Conservation (phyloP, 2,113 vertebrate genomes). For the Platanista minor region DNA sequence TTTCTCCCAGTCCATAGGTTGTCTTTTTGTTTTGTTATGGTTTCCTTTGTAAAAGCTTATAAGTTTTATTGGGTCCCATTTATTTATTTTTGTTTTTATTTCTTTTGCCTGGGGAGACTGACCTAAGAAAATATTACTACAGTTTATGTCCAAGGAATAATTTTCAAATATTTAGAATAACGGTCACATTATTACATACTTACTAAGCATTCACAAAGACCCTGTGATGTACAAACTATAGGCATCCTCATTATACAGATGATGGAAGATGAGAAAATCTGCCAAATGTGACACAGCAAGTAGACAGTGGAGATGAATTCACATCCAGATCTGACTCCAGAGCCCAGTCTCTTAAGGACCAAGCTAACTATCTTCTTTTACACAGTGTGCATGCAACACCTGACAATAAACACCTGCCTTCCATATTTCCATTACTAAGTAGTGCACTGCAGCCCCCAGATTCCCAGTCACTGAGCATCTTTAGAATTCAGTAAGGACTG, state of each 20-base stretch:
- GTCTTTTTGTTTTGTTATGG: too few species aligned
- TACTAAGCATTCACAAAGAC: not conserved
- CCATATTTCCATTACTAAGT: not conserved
- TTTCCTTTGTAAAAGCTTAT: too few species aligned
- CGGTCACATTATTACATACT: not conserved
- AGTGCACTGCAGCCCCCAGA: not conserved
- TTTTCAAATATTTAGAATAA: not conserved
- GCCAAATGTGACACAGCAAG: not conserved
- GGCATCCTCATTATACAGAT: not conserved
- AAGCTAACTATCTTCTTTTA: not conserved
- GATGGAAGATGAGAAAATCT: not conserved
- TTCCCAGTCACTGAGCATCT: not conserved
- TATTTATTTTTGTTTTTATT: not conserved
- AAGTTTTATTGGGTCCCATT: not conserved
- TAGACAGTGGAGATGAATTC: not conserved
- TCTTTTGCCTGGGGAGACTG: not conserved
- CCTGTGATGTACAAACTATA: not conserved
- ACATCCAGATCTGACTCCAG: not conserved
- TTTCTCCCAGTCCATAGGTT: too few species aligned
- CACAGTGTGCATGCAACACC: not conserved
- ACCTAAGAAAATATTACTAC: not conserved
- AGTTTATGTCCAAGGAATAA: not conserved
- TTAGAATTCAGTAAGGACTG: not conserved
- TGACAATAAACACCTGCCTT: not conserved
- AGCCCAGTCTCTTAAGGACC: not conserved